Evolutionary conservation across 2,888 invertebrate genomes (phyloP).

Genomic region (Pinctada fucata): DNA sequence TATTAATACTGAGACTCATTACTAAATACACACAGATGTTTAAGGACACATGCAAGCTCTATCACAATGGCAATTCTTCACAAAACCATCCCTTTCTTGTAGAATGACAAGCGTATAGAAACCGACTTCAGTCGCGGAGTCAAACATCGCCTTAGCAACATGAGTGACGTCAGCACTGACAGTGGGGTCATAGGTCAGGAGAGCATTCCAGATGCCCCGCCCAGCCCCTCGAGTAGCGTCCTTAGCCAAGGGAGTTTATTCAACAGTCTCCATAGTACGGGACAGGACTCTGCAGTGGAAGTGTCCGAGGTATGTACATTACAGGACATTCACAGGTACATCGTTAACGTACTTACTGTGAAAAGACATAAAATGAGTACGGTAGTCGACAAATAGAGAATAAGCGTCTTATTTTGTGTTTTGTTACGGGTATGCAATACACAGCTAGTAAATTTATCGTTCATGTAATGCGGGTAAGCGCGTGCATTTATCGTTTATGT

Average conservation of each 20-base stretch:
- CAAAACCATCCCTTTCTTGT: background rate
- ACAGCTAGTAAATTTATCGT: too few relatives aligned
- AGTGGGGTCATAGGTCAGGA: slow-evolving; percentile 66
- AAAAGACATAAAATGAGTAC: too few relatives aligned
- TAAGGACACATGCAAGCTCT: too few relatives aligned
- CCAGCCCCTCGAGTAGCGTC: slow-evolving; percentile 51
- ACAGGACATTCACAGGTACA: background rate
- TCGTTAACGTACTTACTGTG: too few relatives aligned
- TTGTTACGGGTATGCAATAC: too few relatives aligned
- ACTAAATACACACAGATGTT: too few relatives aligned
- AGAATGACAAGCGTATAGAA: slow-evolving; percentile 14
- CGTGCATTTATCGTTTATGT: too few relatives aligned
- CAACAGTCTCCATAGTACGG: slow-evolving; percentile 7
- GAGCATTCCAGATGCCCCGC: slow-evolving; percentile 51
- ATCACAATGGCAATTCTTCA: too few relatives aligned
- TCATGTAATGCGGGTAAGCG: too few relatives aligned
- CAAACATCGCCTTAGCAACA: slow-evolving; percentile 57
- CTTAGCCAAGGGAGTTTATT: slow-evolving; percentile 29
- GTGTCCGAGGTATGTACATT: slow-evolving; percentile 14
- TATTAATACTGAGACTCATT: too few relatives aligned
- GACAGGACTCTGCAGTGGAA: slow-evolving; percentile 9
- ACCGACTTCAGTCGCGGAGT: slow-evolving; percentile 28
- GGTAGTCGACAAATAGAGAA: too few relatives aligned
- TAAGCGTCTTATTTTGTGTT: too few relatives aligned
- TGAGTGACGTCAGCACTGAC: slow-evolving; percentile 63